Evolutionary conservation across 1,140 invertebrate species (phyloP).

Genomic region (Trinorchestia longiramus): DNA sequence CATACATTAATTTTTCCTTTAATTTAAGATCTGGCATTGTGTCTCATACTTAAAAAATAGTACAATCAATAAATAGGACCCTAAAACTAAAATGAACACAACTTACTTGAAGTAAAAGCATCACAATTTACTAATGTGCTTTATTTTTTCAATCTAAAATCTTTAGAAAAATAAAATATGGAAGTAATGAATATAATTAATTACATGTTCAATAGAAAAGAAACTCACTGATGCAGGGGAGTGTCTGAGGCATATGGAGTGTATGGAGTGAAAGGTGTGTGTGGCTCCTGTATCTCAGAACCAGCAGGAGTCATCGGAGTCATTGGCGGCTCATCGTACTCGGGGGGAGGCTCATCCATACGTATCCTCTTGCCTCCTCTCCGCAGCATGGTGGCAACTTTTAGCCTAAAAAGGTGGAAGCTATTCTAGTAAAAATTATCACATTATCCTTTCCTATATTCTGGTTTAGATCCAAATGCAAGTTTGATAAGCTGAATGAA

Average conservation of each 20-base stretch:
- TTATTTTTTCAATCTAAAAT: too few relatives aligned
- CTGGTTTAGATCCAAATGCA: background rate
- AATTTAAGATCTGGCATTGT: too few relatives aligned
- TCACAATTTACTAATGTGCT: too few relatives aligned
- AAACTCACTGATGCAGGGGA: constrained; percentile 71
- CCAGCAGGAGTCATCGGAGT: constrained; percentile 77
- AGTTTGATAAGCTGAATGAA: background rate
- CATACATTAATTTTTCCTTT: too few relatives aligned
- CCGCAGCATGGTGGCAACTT: constrained; percentile 77
- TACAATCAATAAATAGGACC: too few relatives aligned
- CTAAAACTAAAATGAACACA: too few relatives aligned
- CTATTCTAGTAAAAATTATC: background rate
- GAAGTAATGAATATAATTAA: too few relatives aligned
- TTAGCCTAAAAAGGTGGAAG: background rate
- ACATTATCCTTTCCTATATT: background rate
- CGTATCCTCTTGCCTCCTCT: constrained; percentile 88
- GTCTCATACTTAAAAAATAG: too few relatives aligned
- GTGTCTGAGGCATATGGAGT: constrained; percentile 70
- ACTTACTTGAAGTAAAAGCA: too few relatives aligned
- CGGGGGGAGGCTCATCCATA: constrained; percentile 88
- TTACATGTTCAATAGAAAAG: background rate
- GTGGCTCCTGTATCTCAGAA: constrained; percentile 72
- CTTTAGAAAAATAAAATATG: too few relatives aligned
- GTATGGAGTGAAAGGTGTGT: constrained; percentile 71
- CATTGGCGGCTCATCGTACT: constrained; percentile 83